Evolutionary conservation across 2,888 invertebrate genomes (phyloP).

Genomic region (Polyommatus iphigenia): DNA sequence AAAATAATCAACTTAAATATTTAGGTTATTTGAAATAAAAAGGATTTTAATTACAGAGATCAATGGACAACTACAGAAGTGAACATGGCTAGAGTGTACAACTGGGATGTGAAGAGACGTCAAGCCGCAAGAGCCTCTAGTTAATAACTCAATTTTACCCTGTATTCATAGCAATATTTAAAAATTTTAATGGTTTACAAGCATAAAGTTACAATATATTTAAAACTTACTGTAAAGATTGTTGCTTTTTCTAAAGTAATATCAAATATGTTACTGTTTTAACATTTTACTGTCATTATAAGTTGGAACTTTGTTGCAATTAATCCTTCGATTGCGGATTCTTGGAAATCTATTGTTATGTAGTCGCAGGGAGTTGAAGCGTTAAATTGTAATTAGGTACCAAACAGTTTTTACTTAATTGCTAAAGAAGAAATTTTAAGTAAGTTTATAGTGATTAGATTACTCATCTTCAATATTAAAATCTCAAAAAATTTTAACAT

Average conservation of each 20-base stretch:
- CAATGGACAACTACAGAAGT: constrained; percentile 99
- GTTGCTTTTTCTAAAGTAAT: not conserved
- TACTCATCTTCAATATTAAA: not conserved
- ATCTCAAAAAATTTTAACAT: not conserved
- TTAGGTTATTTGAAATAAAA: not conserved
- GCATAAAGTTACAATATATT: constrained; percentile 14
- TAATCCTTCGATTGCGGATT: not conserved
- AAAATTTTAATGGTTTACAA: constrained; percentile 4
- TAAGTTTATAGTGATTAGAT: too few relatives aligned
- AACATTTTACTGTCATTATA: not conserved
- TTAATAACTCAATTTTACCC: constrained; percentile 45
- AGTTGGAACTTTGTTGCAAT: not conserved
- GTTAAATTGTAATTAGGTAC: not conserved
- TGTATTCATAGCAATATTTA: constrained; percentile 27
- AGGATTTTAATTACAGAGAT: constrained; percentile 82
- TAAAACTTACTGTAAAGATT: not conserved
- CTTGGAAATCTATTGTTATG: too few relatives aligned
- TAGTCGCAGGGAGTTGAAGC: too few relatives aligned
- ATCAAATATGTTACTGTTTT: not conserved
- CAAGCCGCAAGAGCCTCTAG: constrained; percentile 84
- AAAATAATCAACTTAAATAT: not conserved
- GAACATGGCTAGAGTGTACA: constrained; percentile 98
- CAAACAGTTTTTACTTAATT: not conserved
- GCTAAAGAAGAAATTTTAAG: not conserved
- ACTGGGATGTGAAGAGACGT: constrained; percentile 97